Percentiles rank a stretch among this genome's conserved stretches.
Evolutionary conservation across 2,113 vertebrate genomes (phyloP).

Genomic region (Dipodomys ordii): DNA sequence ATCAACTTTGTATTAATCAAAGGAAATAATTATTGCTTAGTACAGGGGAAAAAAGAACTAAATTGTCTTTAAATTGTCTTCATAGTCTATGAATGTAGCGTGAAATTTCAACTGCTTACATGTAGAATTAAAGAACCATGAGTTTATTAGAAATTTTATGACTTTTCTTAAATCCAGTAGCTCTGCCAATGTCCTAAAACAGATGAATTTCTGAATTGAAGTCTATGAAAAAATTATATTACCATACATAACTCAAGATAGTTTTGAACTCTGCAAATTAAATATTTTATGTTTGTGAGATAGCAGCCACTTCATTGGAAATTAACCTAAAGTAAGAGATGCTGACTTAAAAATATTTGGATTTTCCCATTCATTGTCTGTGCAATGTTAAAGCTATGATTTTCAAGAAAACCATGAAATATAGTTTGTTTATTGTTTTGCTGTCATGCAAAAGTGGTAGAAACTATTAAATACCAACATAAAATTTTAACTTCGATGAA

Average conservation of each 20-base stretch:
- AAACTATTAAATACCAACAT: not conserved
- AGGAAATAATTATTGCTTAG: conserved; percentile 62
- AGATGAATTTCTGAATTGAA: conserved; percentile 50
- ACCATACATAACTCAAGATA: not conserved
- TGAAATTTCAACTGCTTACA: conserved; percentile 59
- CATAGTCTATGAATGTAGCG: not conserved
- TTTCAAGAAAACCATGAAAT: not conserved
- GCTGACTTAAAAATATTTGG: not conserved
- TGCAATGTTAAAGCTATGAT: not conserved
- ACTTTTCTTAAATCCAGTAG: conserved; percentile 59
- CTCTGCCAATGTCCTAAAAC: conserved; percentile 58
- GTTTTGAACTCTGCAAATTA: conserved; percentile 14
- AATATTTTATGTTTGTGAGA: conserved; percentile 44
- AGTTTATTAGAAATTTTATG: conserved; percentile 57
- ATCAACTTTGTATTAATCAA: conserved; percentile 47
- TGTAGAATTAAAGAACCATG: conserved; percentile 51
- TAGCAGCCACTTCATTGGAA: not conserved
- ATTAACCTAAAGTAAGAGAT: conserved; percentile 27
- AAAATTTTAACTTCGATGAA: not conserved
- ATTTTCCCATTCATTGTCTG: not conserved
- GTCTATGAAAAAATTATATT: conserved; percentile 40
- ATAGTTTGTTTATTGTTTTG: not conserved
- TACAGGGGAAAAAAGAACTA: conserved; percentile 53
- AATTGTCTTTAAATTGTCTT: conserved; percentile 60
- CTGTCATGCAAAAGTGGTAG: not conserved